These are phyloP conservation scores for Chalcosyrphus nemorum DNA, from an alignment of 2,888 invertebrate genomes.

Conservation along the genomic window DNA sequence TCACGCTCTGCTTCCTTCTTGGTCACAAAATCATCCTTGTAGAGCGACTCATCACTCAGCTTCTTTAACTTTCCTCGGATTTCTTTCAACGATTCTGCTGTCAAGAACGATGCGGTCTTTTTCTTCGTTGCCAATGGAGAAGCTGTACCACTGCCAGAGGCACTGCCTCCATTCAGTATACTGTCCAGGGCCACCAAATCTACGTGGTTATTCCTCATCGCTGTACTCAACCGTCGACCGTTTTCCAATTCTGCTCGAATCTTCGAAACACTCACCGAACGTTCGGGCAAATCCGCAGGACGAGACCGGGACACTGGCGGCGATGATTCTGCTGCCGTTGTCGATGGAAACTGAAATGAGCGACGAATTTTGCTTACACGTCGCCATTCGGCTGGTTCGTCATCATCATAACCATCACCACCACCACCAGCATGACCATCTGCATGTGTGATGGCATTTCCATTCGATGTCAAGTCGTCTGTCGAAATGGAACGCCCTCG, in stretches of 20 bases:
- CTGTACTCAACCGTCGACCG: conserved; percentile 83
- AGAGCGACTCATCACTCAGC: conserved; percentile 83
- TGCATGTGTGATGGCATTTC: conserved; percentile 75
- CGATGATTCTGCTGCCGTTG: conserved; percentile 74
- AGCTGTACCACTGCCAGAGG: conserved; percentile 24
- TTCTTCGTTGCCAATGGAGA: conserved; percentile 75
- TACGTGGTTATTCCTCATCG: conserved; percentile 83
- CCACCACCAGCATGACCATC: conserved; percentile 80
- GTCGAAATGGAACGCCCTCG: conserved; percentile 82
- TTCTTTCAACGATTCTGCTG: conserved; percentile 85
- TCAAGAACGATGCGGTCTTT: conserved; percentile 82
- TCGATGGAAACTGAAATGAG: conserved; percentile 87
- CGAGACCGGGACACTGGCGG: conserved; percentile 70
- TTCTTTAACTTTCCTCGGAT: conserved; percentile 84
- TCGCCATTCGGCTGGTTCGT: conserved; percentile 85
- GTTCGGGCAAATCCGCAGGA: conserved; percentile 82
- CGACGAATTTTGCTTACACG: conserved; percentile 86
- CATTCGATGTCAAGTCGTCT: conserved; percentile 83
- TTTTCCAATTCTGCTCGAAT: conserved; percentile 84
- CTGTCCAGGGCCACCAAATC: conserved; percentile 83
- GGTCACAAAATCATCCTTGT: conserved; percentile 80
- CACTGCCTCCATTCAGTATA: conserved; percentile 79
- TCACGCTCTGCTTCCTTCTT: conserved; percentile 74
- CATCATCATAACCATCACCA: conserved; percentile 81
- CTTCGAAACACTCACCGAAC: conserved; percentile 83